Base-by-base conservation (phyloP, 1,140 invertebrate genomes). In the Lordiphosa mommai region DNA sequence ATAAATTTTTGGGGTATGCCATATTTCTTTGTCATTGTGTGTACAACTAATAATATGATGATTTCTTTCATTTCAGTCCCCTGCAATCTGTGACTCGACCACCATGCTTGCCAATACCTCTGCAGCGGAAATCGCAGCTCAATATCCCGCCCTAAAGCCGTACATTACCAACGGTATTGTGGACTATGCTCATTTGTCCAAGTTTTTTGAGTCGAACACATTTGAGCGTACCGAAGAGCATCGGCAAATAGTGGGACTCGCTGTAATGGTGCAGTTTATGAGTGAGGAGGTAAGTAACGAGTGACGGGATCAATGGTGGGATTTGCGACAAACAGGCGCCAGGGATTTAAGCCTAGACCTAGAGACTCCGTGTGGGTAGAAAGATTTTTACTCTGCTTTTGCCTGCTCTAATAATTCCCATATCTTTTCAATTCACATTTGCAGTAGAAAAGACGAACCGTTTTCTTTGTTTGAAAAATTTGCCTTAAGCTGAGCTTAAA, bases 401-500 rank as follows among this genome's bases (percentile, higher is more conserved):
- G 20, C 44, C 55, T 84, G 77, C 77, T 82, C 77, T 84, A 72
- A 76, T 82, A 82, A 82, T 84, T 58, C 63, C 48, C 27, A 58
- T 52, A 58, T 55, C 10, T 44, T 59, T n/a, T n/a, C n/a, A n/a
- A n/a, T n/a, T n/a, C n/a, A n/a, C n/a, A n/a, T n/a, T n/a, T n/a
- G n/a, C n/a, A n/a, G n/a, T n/a, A n/a, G n/a, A n/a, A n/a, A n/a
- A n/a, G n/a, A n/a, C n/a, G n/a, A n/a, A 14, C 17, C 46, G 29
- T 30, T 20, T 17, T 27, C 44, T 53, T 61, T 67, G 70, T 69
- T 37, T 43, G 7, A 41, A 43, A 86, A 61, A 84, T 86, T 84
- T 86, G 72, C 38, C 61, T 70, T 84, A 86, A 87, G 44, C 84
- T 66, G 29, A 20, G 72, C 82, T 86, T 84, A 82, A 86, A 86